Evolutionary conservation across 2,888 invertebrate genomes (phyloP).

Genomic region (Eupeodes luniger): DNA sequence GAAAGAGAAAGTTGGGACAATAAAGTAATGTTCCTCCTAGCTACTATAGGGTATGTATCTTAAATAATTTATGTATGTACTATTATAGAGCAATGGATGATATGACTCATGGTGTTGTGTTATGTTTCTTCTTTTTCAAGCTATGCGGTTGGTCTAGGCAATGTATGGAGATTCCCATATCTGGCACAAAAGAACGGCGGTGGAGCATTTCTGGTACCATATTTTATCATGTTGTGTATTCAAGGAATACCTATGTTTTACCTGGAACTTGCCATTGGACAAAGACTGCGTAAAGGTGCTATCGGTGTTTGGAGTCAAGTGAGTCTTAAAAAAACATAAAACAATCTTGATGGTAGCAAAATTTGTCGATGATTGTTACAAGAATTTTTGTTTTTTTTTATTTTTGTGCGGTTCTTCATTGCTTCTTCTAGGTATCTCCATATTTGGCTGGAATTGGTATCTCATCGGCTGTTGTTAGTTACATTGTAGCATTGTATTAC

Average conservation of each 20-base stretch:
- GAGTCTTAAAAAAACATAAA: slow-evolving; percentile 1
- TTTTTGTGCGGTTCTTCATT: slow-evolving; percentile 17
- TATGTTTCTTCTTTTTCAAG: slow-evolving; percentile 77
- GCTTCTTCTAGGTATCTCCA: slow-evolving; percentile 87
- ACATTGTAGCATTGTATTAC: slow-evolving; percentile 98
- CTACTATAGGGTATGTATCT: slow-evolving; percentile 90
- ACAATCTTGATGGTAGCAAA: slow-evolving; percentile 1
- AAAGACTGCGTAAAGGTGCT: slow-evolving; percentile 95
- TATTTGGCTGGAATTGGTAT: slow-evolving; percentile 95
- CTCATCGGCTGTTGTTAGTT: slow-evolving; percentile 97
- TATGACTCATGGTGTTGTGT: slow-evolving; percentile 11
- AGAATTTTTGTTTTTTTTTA: slow-evolving; percentile 17
- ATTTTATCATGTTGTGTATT: slow-evolving; percentile 96
- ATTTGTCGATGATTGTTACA: slow-evolving; percentile 9
- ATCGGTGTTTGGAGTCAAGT: slow-evolving; percentile 97
- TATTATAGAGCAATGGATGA: not conserved
- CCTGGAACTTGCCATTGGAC: slow-evolving; percentile 97
- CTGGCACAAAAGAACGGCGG: slow-evolving; percentile 97
- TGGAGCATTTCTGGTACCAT: slow-evolving; percentile 98
- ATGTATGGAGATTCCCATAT: slow-evolving; percentile 98
- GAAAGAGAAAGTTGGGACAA: slow-evolving; percentile 97
- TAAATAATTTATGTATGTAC: not conserved
- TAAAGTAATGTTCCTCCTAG: slow-evolving; percentile 95
- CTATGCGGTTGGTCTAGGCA: slow-evolving; percentile 96
- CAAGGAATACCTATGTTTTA: slow-evolving; percentile 98